Base-by-base conservation (phyloP, 2,113 vertebrate genomes). In the Caranx ignobilis region DNA sequence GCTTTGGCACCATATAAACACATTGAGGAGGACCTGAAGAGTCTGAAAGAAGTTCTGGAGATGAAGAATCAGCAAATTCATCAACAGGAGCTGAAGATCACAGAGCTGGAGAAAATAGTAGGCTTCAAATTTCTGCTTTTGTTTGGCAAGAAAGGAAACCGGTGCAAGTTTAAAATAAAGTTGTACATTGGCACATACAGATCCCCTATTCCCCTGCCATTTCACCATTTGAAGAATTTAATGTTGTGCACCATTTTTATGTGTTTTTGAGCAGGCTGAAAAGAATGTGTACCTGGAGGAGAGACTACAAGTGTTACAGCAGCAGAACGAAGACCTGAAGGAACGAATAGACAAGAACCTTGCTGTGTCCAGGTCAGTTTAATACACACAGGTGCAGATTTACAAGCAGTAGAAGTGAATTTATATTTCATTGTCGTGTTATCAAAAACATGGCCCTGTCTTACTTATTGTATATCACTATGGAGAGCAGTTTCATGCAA, bases 51-150 rank as follows among this genome's bases (percentile, higher is more conserved):
- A 37, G 96, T 99, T 63, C 88, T 99, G 72, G 97, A 98, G 90
- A 97, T 99, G 97, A 99, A 99, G 93, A 99, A 98, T 85, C 96
- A 97, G 75, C 97, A 98, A 82, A 99, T 99, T 84, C 98, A 98
- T 81, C 93, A 97, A 59, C 98, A 99, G 88, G 97, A 99, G 65
- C 95, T 97, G 85, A 97, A 96, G 90, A 99, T 99, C n/a, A 90
- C 97, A 13, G 97, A 99, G 64, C 91, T 99, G 86, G 97, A 99
- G 87, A 98, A 96, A 94, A 96, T 98, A 96, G 98, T 99, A 88
- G 74, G 93, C 77, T 89, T 88, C 48, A 75, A 90, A 79, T 84
- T 83, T 83, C 37, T 68, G 77, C 72, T 68, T 75, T 34, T 0
- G 4, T 79, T 70, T 2, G 3, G 31, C n/a, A 11, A 21, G 35